Percentiles rank a stretch among this genome's conserved stretches.
Evolutionary conservation across 35 echinoderm and acorn worm genomes (phyloP).

Genomic region (Lytechinus variegatus): DNA sequence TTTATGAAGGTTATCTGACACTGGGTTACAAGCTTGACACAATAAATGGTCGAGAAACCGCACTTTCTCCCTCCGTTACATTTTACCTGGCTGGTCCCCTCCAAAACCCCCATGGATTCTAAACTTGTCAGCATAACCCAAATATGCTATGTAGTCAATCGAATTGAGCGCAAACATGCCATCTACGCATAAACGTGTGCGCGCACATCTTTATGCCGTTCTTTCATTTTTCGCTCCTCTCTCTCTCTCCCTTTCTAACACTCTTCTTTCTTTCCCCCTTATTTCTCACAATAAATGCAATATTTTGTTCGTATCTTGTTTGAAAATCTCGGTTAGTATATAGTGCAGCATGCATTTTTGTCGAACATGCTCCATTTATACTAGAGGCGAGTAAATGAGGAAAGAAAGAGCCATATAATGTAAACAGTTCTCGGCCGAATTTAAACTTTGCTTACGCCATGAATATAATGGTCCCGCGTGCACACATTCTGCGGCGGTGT

Average conservation of each 20-base stretch:
- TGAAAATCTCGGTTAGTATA: slow-evolving; percentile 10
- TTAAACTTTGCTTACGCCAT: slow-evolving; percentile 35
- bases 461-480: slow-evolving; percentile 32
- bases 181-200: slow-evolving; percentile 26
- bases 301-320: slow-evolving; percentile 20
- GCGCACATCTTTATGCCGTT: slow-evolving; percentile 38
- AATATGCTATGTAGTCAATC: slow-evolving; percentile 29
- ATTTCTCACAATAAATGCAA: background rate
- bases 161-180: slow-evolving; percentile 22
- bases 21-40: slow-evolving; percentile 48
- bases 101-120: background rate
- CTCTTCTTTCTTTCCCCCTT: background rate
- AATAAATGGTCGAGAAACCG: slow-evolving; percentile 49
- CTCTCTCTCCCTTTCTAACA: background rate
- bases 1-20: slow-evolving; percentile 35
- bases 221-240: background rate
- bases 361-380: slow-evolving; percentile 14
- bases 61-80: background rate
- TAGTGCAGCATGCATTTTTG: background rate
- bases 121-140: slow-evolving; percentile 41
- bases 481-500: background rate
- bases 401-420: background rate
- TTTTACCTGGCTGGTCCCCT: background rate
- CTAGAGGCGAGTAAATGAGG: background rate
- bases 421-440: slow-evolving; percentile 41